Evolutionary conservation across 2,113 vertebrate genomes (phyloP).

Genomic region (Leiothrix lutea): DNA sequence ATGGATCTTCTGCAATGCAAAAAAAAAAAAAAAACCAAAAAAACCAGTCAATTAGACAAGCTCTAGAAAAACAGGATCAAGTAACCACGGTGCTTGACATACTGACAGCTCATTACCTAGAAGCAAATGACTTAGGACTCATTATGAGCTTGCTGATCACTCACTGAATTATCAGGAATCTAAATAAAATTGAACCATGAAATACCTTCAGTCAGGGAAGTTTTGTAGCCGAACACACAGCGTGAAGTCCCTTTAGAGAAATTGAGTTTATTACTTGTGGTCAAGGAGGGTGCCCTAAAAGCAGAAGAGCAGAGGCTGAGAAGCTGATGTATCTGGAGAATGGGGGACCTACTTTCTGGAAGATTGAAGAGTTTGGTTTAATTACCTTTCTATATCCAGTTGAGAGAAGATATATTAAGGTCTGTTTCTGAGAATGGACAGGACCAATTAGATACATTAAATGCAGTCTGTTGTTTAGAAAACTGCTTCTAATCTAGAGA

Average conservation of each 20-base stretch:
- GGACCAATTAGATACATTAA: not conserved
- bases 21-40: not conserved
- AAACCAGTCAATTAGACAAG: not conserved
- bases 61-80: not conserved
- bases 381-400: not conserved
- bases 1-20: not conserved
- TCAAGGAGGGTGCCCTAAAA: not conserved
- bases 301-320: not conserved
- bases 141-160: not conserved
- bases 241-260: not conserved
- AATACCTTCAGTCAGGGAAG: not conserved
- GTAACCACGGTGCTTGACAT: not conserved
- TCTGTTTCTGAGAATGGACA: not conserved
- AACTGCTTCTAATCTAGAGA: not conserved
- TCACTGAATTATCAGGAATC: not conserved
- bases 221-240: not conserved
- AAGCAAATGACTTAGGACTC: not conserved
- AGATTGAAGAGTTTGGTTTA: not conserved
- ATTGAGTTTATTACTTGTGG: accelerated
- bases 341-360: not conserved
- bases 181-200: not conserved
- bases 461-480: not conserved
- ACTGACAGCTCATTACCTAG: not conserved
- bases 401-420: not conserved
- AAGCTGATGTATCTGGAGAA: not conserved